Conservation (phyloP, 2,113 vertebrate species). For the Aramus guarauna region DNA sequence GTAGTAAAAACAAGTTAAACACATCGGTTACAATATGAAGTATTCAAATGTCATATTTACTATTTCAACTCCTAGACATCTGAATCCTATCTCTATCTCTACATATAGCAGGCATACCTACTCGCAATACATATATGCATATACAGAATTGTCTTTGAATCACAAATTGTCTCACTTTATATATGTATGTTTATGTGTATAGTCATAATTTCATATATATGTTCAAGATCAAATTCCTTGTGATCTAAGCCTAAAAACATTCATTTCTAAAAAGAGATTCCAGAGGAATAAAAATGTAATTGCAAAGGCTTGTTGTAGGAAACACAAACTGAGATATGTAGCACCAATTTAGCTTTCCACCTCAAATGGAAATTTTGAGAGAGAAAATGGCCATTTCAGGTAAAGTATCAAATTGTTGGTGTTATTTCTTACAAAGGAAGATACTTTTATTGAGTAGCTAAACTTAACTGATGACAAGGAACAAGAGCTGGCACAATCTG, state of each 20-base stretch:
- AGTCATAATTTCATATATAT: neutral
- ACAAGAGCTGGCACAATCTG: neutral
- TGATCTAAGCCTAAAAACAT: neutral
- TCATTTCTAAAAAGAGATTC: neutral
- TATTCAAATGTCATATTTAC: neutral
- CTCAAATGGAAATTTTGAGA: neutral
- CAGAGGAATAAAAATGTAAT: neutral
- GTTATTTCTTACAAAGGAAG: neutral
- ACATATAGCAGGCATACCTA: neutral
- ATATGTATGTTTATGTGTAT: neutral
- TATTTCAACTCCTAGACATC: neutral
- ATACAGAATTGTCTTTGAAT: neutral
- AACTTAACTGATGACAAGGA: conserved; percentile 24
- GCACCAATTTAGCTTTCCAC: neutral
- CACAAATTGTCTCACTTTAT: neutral
- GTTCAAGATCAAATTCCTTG: neutral
- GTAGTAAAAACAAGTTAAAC: too few species aligned
- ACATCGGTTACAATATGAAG: too few species aligned
- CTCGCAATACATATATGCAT: neutral
- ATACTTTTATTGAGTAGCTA: neutral
- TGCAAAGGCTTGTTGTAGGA: neutral
- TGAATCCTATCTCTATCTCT: neutral
- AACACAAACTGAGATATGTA: neutral
- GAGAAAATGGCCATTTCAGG: neutral
- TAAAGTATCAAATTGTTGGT: neutral